Evolutionary conservation across 2,888 invertebrate genomes (phyloP), one percentile per base, ranked within the genome.

Genomic region (Dicyrtoma fusca): DNA sequence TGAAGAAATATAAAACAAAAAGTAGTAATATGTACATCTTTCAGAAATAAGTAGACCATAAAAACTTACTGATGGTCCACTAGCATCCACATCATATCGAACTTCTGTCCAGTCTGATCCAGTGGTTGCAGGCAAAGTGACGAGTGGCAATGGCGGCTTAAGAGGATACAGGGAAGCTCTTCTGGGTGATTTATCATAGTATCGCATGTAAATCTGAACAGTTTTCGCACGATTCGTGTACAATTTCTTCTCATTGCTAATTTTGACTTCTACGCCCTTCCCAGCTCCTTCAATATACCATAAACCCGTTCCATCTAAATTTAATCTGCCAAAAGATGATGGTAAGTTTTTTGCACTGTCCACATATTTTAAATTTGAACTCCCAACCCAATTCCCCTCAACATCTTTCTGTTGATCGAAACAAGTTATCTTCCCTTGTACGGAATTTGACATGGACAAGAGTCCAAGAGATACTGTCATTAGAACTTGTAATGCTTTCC

Each of bases 261-360:
- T 17, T 44, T 34, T 70, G 0, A 62, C 42, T 53, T 63, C 63
- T 17, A 23, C 21, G 14, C 65, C 71, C 2, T n/a, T 55, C 14
- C 64, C 65, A 2, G 64, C 4, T 23, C 65, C 71, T 47, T 65
- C 57, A 42, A 71, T 45, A 26, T 65, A 71, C 71, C 71, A 71
- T 17, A 71, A 23, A 11, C 65, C 53, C 10, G 14, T 25, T 34
- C 71, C 71, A 11, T 44, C 25, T 44, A 71, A 65, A 34, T 51
- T 71, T 10, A 44, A n/a, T 19, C 44, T 63, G 1, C 25, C n/a
- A 1, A 71, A 55, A 8, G 59, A 25, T 14, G 57, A 1, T 6
- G 71, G 71, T 17, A 71, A 26, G 14, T 53, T 47, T 45, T 23
- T 13, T 26, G 44, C 17, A 44, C 25, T 44, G 0, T 64, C 44